Evolutionary conservation across 2,797 vertebrate genomes (phyloP), one percentile per base, ranked within the genome.

Genomic region (Prionace glauca): DNA sequence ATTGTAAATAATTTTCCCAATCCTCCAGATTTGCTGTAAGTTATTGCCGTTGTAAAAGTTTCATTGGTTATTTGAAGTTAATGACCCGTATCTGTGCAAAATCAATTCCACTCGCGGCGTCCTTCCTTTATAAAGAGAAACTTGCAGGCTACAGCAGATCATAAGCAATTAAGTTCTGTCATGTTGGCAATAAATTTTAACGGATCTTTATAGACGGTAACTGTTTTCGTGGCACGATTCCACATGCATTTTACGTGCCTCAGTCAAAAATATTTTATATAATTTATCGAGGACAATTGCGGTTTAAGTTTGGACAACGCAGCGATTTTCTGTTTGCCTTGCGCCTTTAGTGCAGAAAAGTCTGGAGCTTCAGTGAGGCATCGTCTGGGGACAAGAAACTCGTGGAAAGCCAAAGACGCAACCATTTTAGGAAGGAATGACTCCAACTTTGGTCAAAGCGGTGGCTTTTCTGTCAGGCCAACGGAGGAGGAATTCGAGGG

Each of bases 181-280:
- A 94, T 94, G 41, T 74, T 32, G 9, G 93, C 20, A 71, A 94
- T 94, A 72, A 94, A 72, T 72, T 72, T 94, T 94, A 94, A 45
- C 69, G 32, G 93, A 56, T 94, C 24, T 94, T 94, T 94, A 94
- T 71, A 45, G 65, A 71, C 3, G 67, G 65, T 45, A 94, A 71
- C 91, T 94, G 29, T 72, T 94, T 65, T 74, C 41, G 45, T 94
- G 69, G 67, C 67, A 72, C 24, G 22, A 50, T 94, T 94, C 93
- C 93, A 94, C 26, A 26, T 14, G 26, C 26, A 74, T 94, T 94
- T 45, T 32, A 74, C 32, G 22, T 50, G 93, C 62, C 62, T 67
- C 60, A 67, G 88, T 94, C 93, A 74, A 74, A 36, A 94, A 16
- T 94, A 74, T 71, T 45, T 71, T 72, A 67, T 10, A 50, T 71